Percentiles rank a stretch among this genome's conserved stretches.
These are phyloP conservation scores for Xestia rhomboidea DNA, from an alignment of 2,888 invertebrate species.

Conservation along the genomic window DNA sequence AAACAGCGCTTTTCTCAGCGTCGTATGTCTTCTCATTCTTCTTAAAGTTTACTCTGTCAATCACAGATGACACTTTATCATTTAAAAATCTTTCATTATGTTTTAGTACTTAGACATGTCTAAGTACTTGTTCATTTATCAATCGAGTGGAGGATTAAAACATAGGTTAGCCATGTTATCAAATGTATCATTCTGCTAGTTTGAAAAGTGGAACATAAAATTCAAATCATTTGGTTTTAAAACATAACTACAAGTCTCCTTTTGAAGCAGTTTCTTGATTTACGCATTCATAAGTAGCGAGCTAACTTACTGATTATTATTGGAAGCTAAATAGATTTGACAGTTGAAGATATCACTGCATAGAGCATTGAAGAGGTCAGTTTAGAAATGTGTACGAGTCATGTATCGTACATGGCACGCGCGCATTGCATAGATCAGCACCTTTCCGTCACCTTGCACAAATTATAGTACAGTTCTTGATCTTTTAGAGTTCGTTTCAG, in stretches of 20 bases:
- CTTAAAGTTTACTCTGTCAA: constrained; percentile 97
- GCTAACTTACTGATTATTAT: constrained; percentile 29
- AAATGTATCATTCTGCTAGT: constrained; percentile 28
- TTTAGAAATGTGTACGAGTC: too few relatives aligned
- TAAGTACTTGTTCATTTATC: constrained; percentile 22
- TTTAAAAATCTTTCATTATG: not conserved
- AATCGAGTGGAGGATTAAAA: constrained; percentile 36
- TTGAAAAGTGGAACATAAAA: constrained; percentile 8
- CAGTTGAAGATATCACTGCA: not conserved
- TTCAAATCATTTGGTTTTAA: not conserved
- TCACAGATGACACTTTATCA: constrained; percentile 51
- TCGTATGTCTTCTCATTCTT: constrained; percentile 98
- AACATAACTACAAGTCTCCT: not conserved
- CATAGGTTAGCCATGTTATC: constrained; percentile 65
- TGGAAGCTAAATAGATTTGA: not conserved
- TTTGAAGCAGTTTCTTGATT: constrained; percentile 2
- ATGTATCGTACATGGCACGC: too few relatives aligned
- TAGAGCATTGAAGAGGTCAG: constrained; percentile 2
- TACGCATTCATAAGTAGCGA: not conserved
- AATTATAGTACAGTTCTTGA: not conserved
- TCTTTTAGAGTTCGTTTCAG: constrained; percentile 1
- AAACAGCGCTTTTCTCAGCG: constrained; percentile 96
- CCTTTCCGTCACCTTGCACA: too few relatives aligned
- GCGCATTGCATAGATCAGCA: too few relatives aligned
- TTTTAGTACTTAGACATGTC: constrained; percentile 11